Base-by-base conservation (phyloP, 2,888 invertebrate genomes). In the Drosophila borborema region DNA sequence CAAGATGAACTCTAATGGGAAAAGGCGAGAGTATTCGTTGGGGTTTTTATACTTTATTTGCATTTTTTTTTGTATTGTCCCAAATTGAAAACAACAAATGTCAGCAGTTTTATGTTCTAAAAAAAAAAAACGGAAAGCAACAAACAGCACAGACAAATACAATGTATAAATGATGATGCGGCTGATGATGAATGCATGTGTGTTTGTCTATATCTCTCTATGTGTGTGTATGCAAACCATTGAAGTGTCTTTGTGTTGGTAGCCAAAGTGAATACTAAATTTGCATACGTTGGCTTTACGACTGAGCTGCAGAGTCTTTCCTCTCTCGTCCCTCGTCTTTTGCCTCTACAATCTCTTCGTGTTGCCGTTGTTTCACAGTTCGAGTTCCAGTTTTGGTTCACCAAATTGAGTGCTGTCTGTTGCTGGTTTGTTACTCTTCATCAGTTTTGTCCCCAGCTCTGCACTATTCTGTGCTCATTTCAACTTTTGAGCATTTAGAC, bases 101-200 rank as follows among this genome's bases (percentile, higher is more conserved):
- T 86, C 84, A 86, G 86, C 86, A 86, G 75, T 82, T 89, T 86
- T 77, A 76, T 86, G 77, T 72, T 61, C 66, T 80, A 80, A 73
- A 78, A 81, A 78, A 55, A 81, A 73, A 79, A 82, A 77, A 56
- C n/a, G n/a, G n/a, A n/a, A 12, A 12, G 53, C 58, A 48, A 74
- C 68, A 48, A 61, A 70, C 66, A 72, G 46, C 81, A 61, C 74
- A 77, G 83, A 80, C 86, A 85, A 82, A 82, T 85, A 87, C 88
- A 85, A 85, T 85, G 88, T 86, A 82, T 85, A 85, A 85, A 85
- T 85, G 88, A 85, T 88, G 84, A 85, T 88, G 85, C 80, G 81
- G 85, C 86, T 88, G 88, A 75, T 85, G 85, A 81, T 77, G 88
- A 76, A 86, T 87, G 81, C 81, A 78, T 74, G 69, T 71, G 69